Evolutionary conservation across 2,113 vertebrate species (phyloP).

Genomic region (Eulemur rufifrons): DNA sequence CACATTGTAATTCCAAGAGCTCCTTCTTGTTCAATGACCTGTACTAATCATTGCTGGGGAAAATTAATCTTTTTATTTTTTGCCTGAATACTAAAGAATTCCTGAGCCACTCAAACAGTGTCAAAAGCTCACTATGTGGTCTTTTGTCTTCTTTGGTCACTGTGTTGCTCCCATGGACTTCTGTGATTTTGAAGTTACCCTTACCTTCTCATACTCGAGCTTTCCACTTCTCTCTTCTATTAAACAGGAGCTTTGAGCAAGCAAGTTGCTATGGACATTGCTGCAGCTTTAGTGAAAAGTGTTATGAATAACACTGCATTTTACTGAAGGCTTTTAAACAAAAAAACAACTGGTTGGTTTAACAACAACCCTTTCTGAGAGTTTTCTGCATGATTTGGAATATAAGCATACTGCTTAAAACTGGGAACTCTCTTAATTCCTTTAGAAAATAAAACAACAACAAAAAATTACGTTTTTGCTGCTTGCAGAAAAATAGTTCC

Average conservation of each 20-base stretch:
- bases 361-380: background rate
- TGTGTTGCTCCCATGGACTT: background rate
- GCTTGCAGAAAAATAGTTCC: background rate
- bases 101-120: background rate
- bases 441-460: constrained; percentile 19
- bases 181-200: background rate
- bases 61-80: constrained; percentile 27
- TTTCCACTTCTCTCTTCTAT: background rate
- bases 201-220: background rate
- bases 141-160: background rate
- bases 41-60: background rate
- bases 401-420: background rate
- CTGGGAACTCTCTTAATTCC: constrained; percentile 4
- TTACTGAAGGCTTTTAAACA: background rate
- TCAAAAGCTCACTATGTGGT: constrained; percentile 50
- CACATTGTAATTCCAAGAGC: background rate
- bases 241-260: background rate
- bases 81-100: constrained; percentile 26
- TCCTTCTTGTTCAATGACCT: background rate
- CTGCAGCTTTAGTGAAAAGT: constrained; percentile 4
- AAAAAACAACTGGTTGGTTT: constrained; percentile 18
- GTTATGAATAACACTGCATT: constrained; percentile 12
- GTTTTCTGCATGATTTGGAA: constrained; percentile 56
- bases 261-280: background rate
- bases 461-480: background rate